phyloP scores from a whole-genome alignment of 2,888 invertebrate species.

The Parnassius orleans region DNA sequence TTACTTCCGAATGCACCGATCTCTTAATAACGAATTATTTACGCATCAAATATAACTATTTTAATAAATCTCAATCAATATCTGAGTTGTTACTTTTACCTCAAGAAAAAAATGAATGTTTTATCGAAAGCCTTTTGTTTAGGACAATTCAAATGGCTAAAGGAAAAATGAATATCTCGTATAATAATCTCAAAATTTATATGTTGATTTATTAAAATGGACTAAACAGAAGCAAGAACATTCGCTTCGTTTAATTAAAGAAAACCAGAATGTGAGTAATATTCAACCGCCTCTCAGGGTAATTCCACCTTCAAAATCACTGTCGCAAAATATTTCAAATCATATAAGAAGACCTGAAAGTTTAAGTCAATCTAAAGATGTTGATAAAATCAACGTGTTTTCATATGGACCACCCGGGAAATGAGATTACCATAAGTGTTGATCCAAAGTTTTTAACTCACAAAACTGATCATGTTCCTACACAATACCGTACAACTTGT shows the following conservation, averaged over 20 bases:
- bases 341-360: neutral
- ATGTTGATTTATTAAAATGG: slow-evolving; percentile 44
- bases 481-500: neutral
- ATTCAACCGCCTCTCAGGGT: neutral
- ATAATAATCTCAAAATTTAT: slow-evolving; percentile 29
- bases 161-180: neutral
- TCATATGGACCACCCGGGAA: slow-evolving; percentile 36
- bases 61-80: slow-evolving; percentile 41
- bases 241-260: neutral
- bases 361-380: neutral
- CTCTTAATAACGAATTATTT: neutral
- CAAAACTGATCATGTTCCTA: neutral
- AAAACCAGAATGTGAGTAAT: neutral
- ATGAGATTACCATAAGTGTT: slow-evolving; percentile 37
- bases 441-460: slow-evolving; percentile 16
- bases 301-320: neutral
- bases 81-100: slow-evolving; percentile 42
- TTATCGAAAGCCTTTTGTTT: slow-evolving; percentile 39
- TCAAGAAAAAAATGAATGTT: slow-evolving; percentile 39
- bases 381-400: slow-evolving; percentile 31
- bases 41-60: slow-evolving; percentile 38
- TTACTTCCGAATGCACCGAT: neutral
- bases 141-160: slow-evolving; percentile 36
- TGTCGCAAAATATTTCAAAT: neutral
- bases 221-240: slow-evolving; percentile 32